Percentiles rank a stretch among this genome's conserved stretches.
These are phyloP conservation scores for Eupithecia subumbrata DNA, from an alignment of 2,888 invertebrate genomes.

Conservation along the genomic window DNA sequence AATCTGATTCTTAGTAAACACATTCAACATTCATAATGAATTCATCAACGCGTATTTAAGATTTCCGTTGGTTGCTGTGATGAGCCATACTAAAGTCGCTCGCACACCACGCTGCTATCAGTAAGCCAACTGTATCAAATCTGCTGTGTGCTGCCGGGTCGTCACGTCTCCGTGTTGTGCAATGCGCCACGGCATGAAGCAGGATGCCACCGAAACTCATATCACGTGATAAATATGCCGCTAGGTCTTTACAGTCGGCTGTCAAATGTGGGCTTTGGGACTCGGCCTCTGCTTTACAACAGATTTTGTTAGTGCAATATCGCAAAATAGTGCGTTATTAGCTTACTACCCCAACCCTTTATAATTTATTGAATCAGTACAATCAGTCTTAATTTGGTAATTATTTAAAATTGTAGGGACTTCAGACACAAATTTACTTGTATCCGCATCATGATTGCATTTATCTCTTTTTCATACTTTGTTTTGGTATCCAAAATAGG, in stretches of 20 bases:
- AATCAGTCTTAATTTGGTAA: too few species aligned
- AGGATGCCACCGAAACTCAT: background rate
- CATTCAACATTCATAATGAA: too few species aligned
- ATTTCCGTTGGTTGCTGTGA: background rate
- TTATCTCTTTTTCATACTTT: background rate
- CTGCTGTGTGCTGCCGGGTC: background rate
- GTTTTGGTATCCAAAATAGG: background rate
- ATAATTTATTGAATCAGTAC: background rate
- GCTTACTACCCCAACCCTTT: too few species aligned
- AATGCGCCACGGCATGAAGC: background rate
- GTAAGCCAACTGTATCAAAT: background rate
- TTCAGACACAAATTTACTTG: background rate
- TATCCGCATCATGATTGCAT: background rate
- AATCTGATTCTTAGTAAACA: too few species aligned
- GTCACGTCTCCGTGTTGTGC: background rate
- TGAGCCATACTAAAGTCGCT: background rate
- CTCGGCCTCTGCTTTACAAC: background rate
- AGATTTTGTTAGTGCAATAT: background rate
- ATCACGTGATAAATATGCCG: conserved; percentile 8
- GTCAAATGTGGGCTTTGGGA: background rate
- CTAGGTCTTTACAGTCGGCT: background rate
- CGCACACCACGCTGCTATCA: background rate
- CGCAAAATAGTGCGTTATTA: background rate
- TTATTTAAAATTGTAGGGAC: background rate
- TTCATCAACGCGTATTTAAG: too few species aligned